Base-by-base conservation (phyloP, 2,888 invertebrate genomes). In the Napeogenes sylphis region DNA sequence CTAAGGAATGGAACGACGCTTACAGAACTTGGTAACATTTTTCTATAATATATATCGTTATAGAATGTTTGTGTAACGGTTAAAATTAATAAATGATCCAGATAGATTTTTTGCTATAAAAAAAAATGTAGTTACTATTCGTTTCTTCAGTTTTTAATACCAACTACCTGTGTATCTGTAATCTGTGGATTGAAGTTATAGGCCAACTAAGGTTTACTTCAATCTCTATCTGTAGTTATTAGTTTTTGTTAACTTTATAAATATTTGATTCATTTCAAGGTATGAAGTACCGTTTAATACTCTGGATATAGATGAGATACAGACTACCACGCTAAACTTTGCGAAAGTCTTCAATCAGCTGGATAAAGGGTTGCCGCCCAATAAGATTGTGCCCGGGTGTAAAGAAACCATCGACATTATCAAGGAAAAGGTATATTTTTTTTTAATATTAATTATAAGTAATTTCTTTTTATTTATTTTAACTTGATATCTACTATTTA, bases 311-410 rank as follows among this genome's bases (percentile, higher is more conserved):
- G 96, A 96, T 21, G 94, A 95, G 0, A 93, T 98, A 87, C 75
- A 90, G 91, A 58, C 92, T 89, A 72, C 94, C 90, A 70, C 93
- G 85, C 72, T 94, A 90, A 83, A 95, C 92, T 81, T 86, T 93
- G 77, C 96, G 93, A 88, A 95, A 93, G 80, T 93, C 93, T 75
- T 92, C 91, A 78, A 96, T 94, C 89, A 90, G 68, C 90, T 97
- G 58, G 96, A 97, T 76, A 97, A 97, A 79, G 96, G 96, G 30
- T 77, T 98, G 38, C 97, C 97, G 0, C 81, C 92, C 0, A 98
- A 97, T 80, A 92, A 94, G 69, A 94, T 97, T 14, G 93, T 97
- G 0, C 95, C 96, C 0, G 90, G 91, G 67, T 91, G 98, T 58
- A 95, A 95, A 74, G 93, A 92, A 62, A 94, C 94, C 59, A 96